Percentiles rank a stretch among this genome's conserved stretches.
Conservation (phyloP, 2,888 invertebrate genomes). For the Rhimphoctona megacephalus region DNA sequence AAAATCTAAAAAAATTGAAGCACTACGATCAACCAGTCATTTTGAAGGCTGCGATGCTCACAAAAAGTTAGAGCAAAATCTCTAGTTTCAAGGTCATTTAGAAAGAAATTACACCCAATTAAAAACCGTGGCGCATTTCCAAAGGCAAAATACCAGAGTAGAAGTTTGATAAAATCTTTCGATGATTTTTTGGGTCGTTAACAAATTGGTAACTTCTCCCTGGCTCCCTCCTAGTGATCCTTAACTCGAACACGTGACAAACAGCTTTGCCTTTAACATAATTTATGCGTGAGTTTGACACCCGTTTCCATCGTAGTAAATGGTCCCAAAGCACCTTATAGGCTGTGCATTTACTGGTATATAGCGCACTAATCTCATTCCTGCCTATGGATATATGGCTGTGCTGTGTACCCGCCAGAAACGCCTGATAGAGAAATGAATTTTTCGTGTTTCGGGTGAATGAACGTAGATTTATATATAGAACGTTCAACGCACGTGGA, state of each 20-base stretch:
- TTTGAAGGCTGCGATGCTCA: neutral
- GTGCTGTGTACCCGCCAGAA: slow-evolving; percentile 10
- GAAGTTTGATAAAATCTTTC: neutral
- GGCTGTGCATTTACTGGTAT: slow-evolving; percentile 23
- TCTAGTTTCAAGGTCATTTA: neutral
- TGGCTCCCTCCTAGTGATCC: slow-evolving; percentile 9
- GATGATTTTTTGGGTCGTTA: neutral
- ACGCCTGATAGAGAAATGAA: slow-evolving; percentile 64
- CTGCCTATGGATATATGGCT: slow-evolving; percentile 28
- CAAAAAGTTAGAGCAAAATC: neutral
- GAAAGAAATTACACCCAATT: neutral
- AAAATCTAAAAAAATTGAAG: neutral
- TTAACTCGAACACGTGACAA: slow-evolving; percentile 35
- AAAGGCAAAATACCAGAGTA: neutral
- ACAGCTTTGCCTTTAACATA: slow-evolving; percentile 20
- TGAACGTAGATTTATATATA: slow-evolving; percentile 76
- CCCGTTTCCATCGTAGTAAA: slow-evolving; percentile 33
- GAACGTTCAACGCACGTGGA: slow-evolving; percentile 55
- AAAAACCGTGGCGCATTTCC: no score
- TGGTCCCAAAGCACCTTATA: slow-evolving; percentile 43
- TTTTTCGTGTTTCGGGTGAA: slow-evolving; percentile 84
- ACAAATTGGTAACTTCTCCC: neutral
- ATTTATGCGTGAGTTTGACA: slow-evolving; percentile 31
- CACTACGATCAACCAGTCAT: neutral
- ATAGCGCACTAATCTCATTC: slow-evolving; percentile 38